Evolutionary conservation across 1,140 invertebrate genomes (phyloP), one percentile per base, ranked within the genome.

Genomic region (Rhysida immarginata): DNA sequence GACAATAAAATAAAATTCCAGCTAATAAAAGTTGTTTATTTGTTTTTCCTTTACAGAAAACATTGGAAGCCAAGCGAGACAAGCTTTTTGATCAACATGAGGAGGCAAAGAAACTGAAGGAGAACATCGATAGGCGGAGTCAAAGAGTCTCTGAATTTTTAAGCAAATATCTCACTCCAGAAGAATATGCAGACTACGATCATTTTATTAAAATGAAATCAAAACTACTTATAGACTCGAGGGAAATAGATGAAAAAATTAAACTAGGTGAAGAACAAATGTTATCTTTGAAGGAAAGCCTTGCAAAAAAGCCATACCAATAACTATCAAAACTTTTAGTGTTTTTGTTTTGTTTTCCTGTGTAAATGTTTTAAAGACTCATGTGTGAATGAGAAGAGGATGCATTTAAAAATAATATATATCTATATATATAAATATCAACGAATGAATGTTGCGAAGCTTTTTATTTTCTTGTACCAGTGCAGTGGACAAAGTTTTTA

Each of bases 191-290:
- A 23, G 85, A 91, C 63, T 92, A 89, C 66, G 81, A 86, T 62
- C 84, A 89, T 67, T 92, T 88, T 68, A 84, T 91, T 62, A 85
- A 85, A 64, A 90, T 89, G 84, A 92, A 91, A 75, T 84, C 85
- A n/a, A 88, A 87, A 72, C 71, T 92, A 46, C 82, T 88, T 60
- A 82, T 91, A 67, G 87, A 91, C 66, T 77, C 81, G 54, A 76
- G 86, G 60, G 86, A 91, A 66, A 81, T 91, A 57, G 80, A 85
- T 60, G 87, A 92, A 66, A 88, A 88, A 71, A 87, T 93, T 58
- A 84, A 85, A 65, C 74, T 87, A 46, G 85, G 85, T 27, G 84
- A 89, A 68, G 86, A 91, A 70, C 87, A 92, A 70, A 73, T 90
- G 59, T 69, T 75, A 58, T 82, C 84, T 53, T 74, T 88, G 41